phyloP scores from a whole-genome alignment of 2,113 vertebrate species.

The Oenanthe melanoleuca region DNA sequence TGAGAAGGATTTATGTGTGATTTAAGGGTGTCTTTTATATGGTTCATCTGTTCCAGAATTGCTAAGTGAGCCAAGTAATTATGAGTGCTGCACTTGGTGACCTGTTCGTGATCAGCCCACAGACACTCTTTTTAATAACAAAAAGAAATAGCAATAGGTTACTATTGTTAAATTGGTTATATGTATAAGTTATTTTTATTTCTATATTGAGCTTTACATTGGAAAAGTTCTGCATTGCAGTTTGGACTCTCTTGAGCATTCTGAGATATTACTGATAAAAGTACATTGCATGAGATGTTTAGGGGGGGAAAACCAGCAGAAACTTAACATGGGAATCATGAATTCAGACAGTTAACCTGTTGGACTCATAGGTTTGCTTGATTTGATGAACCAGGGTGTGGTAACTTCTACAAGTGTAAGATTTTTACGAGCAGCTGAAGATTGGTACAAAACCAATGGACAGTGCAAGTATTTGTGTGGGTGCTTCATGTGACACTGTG shows the following conservation, averaged over 20 bases:
- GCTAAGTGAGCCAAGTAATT: not conserved
- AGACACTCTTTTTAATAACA: not conserved
- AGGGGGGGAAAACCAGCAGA: not conserved
- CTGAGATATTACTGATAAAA: not conserved
- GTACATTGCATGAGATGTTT: not conserved
- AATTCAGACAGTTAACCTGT: not conserved
- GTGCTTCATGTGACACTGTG: rapidly evolving
- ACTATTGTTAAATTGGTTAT: not conserved
- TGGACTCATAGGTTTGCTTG: not conserved
- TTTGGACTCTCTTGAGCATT: not conserved
- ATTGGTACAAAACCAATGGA: not conserved
- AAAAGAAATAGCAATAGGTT: not conserved
- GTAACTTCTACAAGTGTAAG: not conserved
- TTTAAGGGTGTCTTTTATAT: not conserved
- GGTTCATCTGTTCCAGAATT: not conserved
- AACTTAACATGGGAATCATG: rapidly evolving
- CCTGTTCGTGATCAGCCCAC: not conserved
- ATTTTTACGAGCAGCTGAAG: not conserved
- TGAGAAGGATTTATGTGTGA: not conserved
- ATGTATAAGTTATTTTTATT: not conserved
- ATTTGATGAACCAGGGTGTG: not conserved
- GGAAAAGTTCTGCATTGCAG: not conserved
- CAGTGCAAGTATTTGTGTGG: not conserved
- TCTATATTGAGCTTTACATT: not conserved
- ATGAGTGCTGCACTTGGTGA: not conserved